These are phyloP conservation scores for Cydia splendana DNA, from an alignment of 1,140 invertebrate species.

Conservation along the genomic window DNA sequence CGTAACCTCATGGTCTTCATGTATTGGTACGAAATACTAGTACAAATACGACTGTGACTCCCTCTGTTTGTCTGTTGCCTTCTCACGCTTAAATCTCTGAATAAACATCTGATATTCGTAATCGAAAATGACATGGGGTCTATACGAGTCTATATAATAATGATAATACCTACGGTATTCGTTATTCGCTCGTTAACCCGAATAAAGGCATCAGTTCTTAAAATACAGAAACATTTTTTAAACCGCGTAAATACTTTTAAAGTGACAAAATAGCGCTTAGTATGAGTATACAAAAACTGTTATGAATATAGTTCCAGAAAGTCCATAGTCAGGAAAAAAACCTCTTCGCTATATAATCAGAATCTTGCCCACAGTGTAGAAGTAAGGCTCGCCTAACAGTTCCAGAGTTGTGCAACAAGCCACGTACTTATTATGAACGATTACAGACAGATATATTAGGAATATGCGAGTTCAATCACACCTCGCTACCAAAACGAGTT, in stretches of 20 bases:
- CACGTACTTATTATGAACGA: slow-evolving; percentile 6
- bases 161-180: too few relatives aligned
- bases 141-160: too few relatives aligned
- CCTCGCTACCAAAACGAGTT: slow-evolving; percentile 21
- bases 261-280: too few relatives aligned
- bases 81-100: too few relatives aligned
- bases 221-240: too few relatives aligned
- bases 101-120: too few relatives aligned
- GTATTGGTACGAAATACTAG: neutral
- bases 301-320: neutral
- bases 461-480: slow-evolving; percentile 33
- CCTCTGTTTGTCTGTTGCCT: too few relatives aligned
- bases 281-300: too few relatives aligned
- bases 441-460: slow-evolving; percentile 16
- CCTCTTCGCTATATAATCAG: neutral
- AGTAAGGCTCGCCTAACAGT: neutral
- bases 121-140: too few relatives aligned
- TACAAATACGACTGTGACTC: neutral
- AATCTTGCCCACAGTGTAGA: neutral
- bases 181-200: too few relatives aligned
- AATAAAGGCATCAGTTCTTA: too few relatives aligned
- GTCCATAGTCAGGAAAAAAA: neutral
- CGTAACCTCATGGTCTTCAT: slow-evolving; percentile 19
- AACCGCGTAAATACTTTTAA: too few relatives aligned
- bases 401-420: slow-evolving; percentile 6